These are phyloP conservation scores for Triplophysa siluroides DNA, from an alignment of 2,113 vertebrate species.

Conservation along the genomic window DNA sequence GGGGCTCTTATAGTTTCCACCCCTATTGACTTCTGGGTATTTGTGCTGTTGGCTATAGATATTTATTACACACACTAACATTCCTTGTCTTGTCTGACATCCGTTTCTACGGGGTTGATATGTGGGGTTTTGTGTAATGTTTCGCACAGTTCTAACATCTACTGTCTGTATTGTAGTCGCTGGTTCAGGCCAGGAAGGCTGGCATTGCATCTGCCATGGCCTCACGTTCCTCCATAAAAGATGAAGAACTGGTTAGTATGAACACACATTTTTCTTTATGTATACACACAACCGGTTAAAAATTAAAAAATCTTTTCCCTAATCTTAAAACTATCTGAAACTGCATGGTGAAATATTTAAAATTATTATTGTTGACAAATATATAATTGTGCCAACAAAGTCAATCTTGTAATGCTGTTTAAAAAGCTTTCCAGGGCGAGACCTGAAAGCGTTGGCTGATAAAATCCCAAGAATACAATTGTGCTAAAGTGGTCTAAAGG, in stretches of 20 bases:
- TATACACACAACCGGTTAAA: too few relatives aligned
- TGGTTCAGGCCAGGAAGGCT: slow-evolving; percentile 96
- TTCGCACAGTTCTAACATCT: slow-evolving; percentile 1
- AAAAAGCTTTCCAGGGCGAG: too few relatives aligned
- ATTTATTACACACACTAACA: neutral
- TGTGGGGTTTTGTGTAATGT: neutral
- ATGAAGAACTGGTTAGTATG: slow-evolving; percentile 92
- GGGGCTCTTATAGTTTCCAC: neutral
- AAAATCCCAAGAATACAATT: too few relatives aligned
- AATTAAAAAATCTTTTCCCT: too few relatives aligned
- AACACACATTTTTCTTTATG: neutral
- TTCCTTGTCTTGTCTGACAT: neutral
- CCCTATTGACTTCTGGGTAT: neutral
- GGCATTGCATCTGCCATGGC: slow-evolving; percentile 96
- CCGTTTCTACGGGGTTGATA: neutral
- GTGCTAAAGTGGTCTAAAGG: too few relatives aligned
- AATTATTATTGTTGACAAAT: too few relatives aligned
- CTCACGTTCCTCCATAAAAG: slow-evolving; percentile 93
- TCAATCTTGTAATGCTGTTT: too few relatives aligned
- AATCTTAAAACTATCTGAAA: too few relatives aligned
- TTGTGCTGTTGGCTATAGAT: neutral
- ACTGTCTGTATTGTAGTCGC: slow-evolving; percentile 74
- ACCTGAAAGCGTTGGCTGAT: too few relatives aligned
- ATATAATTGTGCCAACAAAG: too few relatives aligned
- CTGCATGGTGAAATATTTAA: too few relatives aligned